These are phyloP conservation scores for Sitta carolinensis DNA, from an alignment of 2,797 vertebrate genomes.

Conservation along the genomic window DNA sequence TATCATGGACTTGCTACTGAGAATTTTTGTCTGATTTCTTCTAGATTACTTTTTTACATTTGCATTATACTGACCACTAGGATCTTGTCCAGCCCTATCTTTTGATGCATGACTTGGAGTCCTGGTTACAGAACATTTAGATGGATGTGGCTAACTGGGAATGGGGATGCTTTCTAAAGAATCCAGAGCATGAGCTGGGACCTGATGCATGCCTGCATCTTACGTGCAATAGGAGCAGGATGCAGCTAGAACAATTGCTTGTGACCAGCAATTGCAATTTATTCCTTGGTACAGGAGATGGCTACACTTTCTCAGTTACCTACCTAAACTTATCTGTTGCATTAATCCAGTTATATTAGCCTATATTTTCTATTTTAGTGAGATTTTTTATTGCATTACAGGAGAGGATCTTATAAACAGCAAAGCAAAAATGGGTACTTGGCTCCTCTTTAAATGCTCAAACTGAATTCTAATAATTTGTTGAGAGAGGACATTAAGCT, in stretches of 20 bases:
- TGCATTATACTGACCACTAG: background rate
- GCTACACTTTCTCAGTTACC: background rate
- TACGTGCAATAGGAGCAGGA: fast-evolving
- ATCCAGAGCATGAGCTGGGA: background rate
- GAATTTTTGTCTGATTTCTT: background rate
- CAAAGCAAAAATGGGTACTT: background rate
- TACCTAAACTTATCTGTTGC: background rate
- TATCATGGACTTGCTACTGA: background rate
- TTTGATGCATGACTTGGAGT: background rate
- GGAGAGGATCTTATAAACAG: background rate
- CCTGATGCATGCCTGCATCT: background rate
- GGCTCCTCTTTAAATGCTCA: background rate
- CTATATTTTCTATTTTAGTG: background rate
- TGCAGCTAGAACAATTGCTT: background rate
- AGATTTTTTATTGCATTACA: background rate
- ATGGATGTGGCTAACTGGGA: background rate
- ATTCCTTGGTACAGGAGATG: background rate
- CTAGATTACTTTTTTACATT: background rate
- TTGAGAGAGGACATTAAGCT: background rate
- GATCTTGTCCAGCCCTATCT: background rate
- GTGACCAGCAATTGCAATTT: background rate
- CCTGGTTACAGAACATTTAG: background rate
- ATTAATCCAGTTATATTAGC: background rate
- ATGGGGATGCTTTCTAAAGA: background rate
- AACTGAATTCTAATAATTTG: background rate